Conservation (phyloP, 2,113 vertebrate genomes). For the Chaetura pelagica region DNA sequence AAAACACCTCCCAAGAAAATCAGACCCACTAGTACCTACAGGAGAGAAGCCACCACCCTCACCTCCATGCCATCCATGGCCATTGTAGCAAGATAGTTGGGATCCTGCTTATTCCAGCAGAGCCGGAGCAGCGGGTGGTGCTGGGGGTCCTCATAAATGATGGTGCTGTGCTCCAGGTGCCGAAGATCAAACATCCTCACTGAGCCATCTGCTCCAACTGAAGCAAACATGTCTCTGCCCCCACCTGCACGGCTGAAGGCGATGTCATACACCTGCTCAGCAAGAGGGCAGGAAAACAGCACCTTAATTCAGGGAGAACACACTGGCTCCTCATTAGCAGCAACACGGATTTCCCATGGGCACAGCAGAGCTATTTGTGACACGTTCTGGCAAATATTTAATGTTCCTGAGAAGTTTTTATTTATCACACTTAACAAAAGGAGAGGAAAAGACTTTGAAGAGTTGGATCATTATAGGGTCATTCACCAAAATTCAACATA, state of each 20-base stretch:
- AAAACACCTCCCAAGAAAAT: not conserved
- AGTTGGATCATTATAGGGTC: not conserved
- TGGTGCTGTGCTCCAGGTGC: constrained; percentile 98
- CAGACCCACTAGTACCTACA: accelerated
- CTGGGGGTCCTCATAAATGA: constrained; percentile 98
- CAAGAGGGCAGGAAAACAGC: not conserved
- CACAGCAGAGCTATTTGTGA: accelerated
- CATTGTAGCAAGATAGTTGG: constrained; percentile 98
- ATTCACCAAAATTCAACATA: accelerated
- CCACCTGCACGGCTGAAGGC: constrained; percentile 97
- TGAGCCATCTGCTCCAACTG: constrained; percentile 94
- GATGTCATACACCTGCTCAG: constrained; percentile 95
- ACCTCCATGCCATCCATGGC: constrained; percentile 99
- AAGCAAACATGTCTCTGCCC: constrained; percentile 97
- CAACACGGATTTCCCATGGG: not conserved
- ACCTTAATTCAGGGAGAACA: not conserved
- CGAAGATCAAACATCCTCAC: constrained; percentile 98
- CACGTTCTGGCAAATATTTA: too few species aligned
- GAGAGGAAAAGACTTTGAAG: not conserved
- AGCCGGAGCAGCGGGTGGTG: constrained; percentile 96
- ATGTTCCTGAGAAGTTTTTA: not conserved
- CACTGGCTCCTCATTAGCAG: not conserved
- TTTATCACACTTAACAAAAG: not conserved
- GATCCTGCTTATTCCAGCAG: constrained; percentile 99
- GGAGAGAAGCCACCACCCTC: not conserved